Conservation (phyloP, 2,888 invertebrate species). For the Morpho deidamia region DNA sequence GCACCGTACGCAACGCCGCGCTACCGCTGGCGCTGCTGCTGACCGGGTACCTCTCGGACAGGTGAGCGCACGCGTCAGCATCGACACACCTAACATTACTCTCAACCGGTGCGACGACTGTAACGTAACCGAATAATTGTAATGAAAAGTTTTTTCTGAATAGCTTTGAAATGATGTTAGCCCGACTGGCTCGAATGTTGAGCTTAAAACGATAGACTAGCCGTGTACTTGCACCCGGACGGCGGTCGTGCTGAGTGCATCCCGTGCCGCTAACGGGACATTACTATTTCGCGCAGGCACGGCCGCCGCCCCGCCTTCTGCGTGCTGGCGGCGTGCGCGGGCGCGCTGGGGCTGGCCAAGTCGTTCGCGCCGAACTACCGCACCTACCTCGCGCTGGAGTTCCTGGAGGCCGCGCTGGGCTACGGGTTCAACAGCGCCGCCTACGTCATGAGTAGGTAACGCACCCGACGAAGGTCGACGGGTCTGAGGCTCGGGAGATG, state of each 20-base stretch:
- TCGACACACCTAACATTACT: too few relatives aligned
- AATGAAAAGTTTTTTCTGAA: too few relatives aligned
- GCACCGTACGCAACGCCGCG: constrained; percentile 84
- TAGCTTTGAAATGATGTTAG: too few relatives aligned
- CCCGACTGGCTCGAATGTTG: too few relatives aligned
- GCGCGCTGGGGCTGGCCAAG: constrained; percentile 70
- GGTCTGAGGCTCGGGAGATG: too few relatives aligned
- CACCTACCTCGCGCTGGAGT: constrained; percentile 76
- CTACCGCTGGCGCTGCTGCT: constrained; percentile 83
- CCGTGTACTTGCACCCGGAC: too few relatives aligned
- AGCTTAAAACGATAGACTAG: too few relatives aligned
- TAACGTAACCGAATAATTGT: too few relatives aligned
- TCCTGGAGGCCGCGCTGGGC: constrained; percentile 75
- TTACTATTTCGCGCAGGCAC: too few relatives aligned
- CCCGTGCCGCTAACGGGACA: too few relatives aligned
- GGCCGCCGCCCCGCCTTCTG: constrained; percentile 78
- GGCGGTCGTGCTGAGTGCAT: too few relatives aligned
- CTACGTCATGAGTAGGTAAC: constrained; percentile 58
- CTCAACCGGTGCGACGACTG: too few relatives aligned
- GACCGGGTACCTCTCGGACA: constrained; percentile 84
- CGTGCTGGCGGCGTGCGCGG: constrained; percentile 62
- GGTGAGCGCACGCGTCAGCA: constrained; percentile 36
- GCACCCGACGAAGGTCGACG: background rate
- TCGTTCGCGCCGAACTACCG: constrained; percentile 74
- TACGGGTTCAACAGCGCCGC: constrained; percentile 77